A percentile compares a stretch with the other conserved stretches of the same genome.
Conservation (phyloP, 2,888 invertebrate species). For the Euplagia quadripunctaria region DNA sequence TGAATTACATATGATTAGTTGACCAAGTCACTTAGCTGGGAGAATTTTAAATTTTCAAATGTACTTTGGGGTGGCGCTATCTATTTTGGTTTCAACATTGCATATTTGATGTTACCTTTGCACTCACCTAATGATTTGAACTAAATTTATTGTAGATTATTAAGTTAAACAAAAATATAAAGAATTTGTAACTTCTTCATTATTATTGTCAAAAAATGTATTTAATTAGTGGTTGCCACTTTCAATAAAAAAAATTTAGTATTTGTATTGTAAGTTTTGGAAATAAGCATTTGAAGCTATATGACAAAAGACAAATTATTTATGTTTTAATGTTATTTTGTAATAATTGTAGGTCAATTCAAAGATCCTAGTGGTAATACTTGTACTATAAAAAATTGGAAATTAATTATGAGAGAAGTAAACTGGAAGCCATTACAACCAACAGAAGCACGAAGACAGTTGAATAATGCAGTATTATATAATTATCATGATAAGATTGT, state of each 20-base stretch:
- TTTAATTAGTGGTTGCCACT: background rate
- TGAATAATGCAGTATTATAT: constrained; percentile 93
- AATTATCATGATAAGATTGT: constrained; percentile 86
- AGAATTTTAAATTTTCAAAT: background rate
- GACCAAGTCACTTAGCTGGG: background rate
- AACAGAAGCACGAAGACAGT: constrained; percentile 93
- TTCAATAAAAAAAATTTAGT: background rate
- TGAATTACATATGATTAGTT: background rate
- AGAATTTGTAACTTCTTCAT: too few relatives aligned
- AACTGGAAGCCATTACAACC: constrained; percentile 94
- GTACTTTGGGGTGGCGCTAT: background rate
- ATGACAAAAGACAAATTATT: too few relatives aligned
- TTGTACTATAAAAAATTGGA: constrained; percentile 91
- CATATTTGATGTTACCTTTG: background rate
- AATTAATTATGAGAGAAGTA: constrained; percentile 93
- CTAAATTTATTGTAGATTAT: too few relatives aligned
- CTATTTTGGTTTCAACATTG: background rate
- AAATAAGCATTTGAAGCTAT: background rate
- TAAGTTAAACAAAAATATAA: too few relatives aligned
- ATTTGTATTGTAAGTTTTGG: background rate
- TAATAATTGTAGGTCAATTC: constrained; percentile 89
- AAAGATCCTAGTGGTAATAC: constrained; percentile 93
- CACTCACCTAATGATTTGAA: background rate
- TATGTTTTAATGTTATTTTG: background rate
- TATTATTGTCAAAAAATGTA: background rate